Base-by-base conservation (phyloP, 2,888 invertebrate genomes). In the Drosophila lutescens region DNA sequence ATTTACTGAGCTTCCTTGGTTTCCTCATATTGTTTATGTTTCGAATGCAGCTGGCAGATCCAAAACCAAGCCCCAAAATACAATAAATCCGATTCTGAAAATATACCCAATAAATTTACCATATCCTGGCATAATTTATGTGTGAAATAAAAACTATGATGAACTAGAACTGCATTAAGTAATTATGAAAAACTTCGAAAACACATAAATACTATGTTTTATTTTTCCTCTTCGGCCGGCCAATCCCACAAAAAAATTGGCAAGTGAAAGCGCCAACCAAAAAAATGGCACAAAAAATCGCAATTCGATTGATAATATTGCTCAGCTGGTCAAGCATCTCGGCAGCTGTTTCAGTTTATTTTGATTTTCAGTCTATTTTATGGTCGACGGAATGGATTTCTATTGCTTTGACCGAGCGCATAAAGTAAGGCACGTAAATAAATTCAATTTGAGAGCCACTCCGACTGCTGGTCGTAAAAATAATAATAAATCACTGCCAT, bases 261-360 rank as follows among this genome's bases (percentile, higher is more conserved):
- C 80, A 77, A 87, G 86, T 82, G 82, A 83, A 83, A 87, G 86
- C 79, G 79, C 12, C 59, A 70, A 61, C 62, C 60, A 67, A 68
- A 46, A 46, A 53, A 69, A 50, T 23, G 23, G n/a, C 13, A 44
- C 60, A n/a, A 66, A 53, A 58, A 40, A 53, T 43, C 12, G 38
- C 38, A 57, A 43, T 43, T 40, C 26, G 30, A 47, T 12, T 34
- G 23, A 62, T 76, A 63, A 53, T 73, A 56, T 61, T 66, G 46
- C 60, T 65, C 58, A 67, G 75, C 65, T 77, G 69, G 36, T 53
- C 73, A 50, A 44, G 17, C 43, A 34, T 56, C 32, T 57, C 10
- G 23, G 54, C 57, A 73, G 63, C 73, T 63, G 57, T 68, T 74
- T 60, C 13, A 43, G 9, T 51, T 66, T 63, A 47, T 73, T 63